Evolutionary conservation across 2,888 invertebrate species (phyloP), one percentile per base, ranked within the genome.

Genomic region (Agrochola lota): DNA sequence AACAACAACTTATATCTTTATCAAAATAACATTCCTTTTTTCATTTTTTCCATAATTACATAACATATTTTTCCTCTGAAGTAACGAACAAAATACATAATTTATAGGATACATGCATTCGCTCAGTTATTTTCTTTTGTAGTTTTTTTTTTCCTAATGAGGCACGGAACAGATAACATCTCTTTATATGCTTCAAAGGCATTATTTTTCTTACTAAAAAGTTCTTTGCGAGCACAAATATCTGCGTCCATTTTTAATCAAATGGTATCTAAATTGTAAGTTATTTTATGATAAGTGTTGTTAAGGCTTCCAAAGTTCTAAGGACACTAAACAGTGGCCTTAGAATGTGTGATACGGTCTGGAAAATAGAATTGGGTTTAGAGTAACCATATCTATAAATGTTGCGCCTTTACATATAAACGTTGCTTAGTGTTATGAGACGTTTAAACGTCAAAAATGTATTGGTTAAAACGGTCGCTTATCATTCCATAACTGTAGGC

Each of bases 61-160:
- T 63, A 52, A 59, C 46, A 59, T 52, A 74, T 71, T 67, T 67
- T 52, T 30, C 26, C 62, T 72, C 64, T 57, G 71, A 80, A 75
- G 63, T 74, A 46, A 68, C 71, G 71, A 71, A 71, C 63, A 74
- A 84, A 63, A 74, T 71, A 77, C 62, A 85, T 73, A 80, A 87
- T 79, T 74, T 76, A 76, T 81, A 79, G 35, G n/a, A 78, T 68
- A 80, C 77, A 78, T 80, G 72, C 73, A 85, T 70, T 81, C 68
- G 46, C 60, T 80, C 52, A 75, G 57, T 72, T 84, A 77, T 76
- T 83, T 85, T 80, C 77, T 82, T 83, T 85, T 81, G 78, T 82
- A 85, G 79, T 88, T 81, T 82, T 81, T 80, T n/a, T 70, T 79
- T 75, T 67, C 68, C 74, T 85, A 88, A 88, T 82, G 84, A 87